Base-by-base conservation (phyloP, 2,888 invertebrate species). In the Brachylomia viminalis region DNA sequence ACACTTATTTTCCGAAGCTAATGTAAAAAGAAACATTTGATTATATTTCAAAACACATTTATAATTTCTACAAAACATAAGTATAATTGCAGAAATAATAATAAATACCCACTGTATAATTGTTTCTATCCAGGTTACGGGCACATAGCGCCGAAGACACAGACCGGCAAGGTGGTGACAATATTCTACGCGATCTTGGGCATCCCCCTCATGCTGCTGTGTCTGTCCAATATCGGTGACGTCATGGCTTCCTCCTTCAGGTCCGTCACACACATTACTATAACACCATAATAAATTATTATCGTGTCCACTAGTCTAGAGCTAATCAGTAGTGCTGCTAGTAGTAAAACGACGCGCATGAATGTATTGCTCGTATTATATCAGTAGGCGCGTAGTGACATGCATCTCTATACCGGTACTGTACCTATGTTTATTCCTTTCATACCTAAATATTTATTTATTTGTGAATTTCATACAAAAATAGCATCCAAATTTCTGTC, bases 171-270 rank as follows among this genome's bases (percentile, higher is more conserved):
- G 95, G 98, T 99, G 85, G 98, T 99, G 85, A 99, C 99, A 23
- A 99, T 99, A 91, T 98, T 99, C 93, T 99, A 99, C 95, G 99
- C 99, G 42, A 99, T 99, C 92, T 97, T 99, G 85, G 99, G 98
- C 66, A 99, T 99, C 87, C 99, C 99, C 0, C 96, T 99, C 86
- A 99, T 99, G 99, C 97, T 99, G 89, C 97, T 99, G 30, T 99
- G 99, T 90, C 97, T 99, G 85, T 99, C 99, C 73, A 99, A 98
- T 95, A 99, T 99, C 88, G 99, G 99, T 11, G 99, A 99, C 93
- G 98, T 99, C 84, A 98, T 99, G 98, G 99, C 99, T 2, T 98
- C 98, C 65, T 98, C 98, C 13, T 99, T 99, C 96, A 97, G 98
- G 97, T 93, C 15, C 17, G 27, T 30, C 62, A 42, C 8, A 42